Base-by-base conservation (phyloP, 1,140 invertebrate species). In the Halesus radiatus region DNA sequence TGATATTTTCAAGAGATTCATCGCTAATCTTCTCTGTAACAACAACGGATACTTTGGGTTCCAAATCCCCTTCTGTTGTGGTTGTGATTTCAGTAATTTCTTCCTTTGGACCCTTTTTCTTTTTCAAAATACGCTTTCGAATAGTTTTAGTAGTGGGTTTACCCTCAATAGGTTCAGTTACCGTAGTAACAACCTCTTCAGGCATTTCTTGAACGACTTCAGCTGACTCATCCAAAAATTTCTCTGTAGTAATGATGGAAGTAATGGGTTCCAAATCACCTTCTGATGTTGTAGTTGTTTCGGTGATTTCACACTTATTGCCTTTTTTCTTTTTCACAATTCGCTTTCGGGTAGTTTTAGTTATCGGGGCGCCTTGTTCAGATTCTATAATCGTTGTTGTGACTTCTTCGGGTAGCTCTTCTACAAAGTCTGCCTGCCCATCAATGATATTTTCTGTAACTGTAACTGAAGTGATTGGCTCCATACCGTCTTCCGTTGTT, bases 201-300 rank as follows among this genome's bases (percentile, higher is more conserved):
- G 54, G 23, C 54, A 52, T 1, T 29, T 75, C 73, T 29, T 54
- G 13, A n/a, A 68, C 23, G 0, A 64, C 32, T 6, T 32, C 32
- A 32, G 3, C 6, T 32, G 58, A 4, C 2, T 29, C 4, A 32
- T 68, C 64, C 7, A 15, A 32, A 13, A 37, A 20, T n/a, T 68
- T 37, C 20, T 68, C 64, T 18, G 64, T 45, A 45, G 32, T 29
- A 68, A 72, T 37, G 5, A 85, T 84, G 29, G 81, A 85, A 84
- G 84, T 32, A 7, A 84, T 84, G 82, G 84, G 73, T 85, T 88
- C 85, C 77, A 83, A 84, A 53, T 85, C 85, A 79, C 87, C 84
- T 80, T 88, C 86, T 84, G 87, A 86, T 72, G 86, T 84, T 52
- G 87, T 86, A 29, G 85, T 84, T 82, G 87, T 84, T 79, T 88